These are phyloP conservation scores for Bombus consobrinus DNA, from an alignment of 1,140 invertebrate genomes.

Conservation along the genomic window DNA sequence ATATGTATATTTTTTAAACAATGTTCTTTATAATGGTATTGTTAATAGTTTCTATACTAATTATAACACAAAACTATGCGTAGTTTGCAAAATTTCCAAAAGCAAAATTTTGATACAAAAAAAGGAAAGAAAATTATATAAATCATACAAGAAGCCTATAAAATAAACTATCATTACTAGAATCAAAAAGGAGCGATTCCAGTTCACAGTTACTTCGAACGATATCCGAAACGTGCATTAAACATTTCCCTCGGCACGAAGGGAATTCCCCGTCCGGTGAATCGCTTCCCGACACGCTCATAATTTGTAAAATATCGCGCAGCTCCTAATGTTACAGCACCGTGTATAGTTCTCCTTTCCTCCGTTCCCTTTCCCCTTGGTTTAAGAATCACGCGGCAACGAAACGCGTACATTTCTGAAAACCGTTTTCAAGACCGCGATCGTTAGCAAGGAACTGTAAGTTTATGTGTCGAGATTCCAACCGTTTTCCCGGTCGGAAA, in stretches of 20 bases:
- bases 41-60: no score
- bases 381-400: constrained; percentile 28
- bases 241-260: neutral
- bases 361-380: neutral
- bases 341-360: neutral
- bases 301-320: constrained; percentile 15
- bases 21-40: no score
- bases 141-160: neutral
- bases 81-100: no score
- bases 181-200: neutral
- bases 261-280: neutral
- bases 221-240: neutral
- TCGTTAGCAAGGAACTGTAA: constrained; percentile 48
- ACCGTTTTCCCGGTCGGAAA: neutral
- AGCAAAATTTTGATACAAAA: no score
- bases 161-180: neutral
- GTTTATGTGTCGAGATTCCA: constrained; percentile 51
- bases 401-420: constrained; percentile 1
- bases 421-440: constrained; percentile 25
- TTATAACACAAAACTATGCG: no score
- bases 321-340: neutral
- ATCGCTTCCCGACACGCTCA: neutral
- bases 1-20: no score
- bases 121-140: no score
- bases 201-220: neutral